Evolutionary conservation across 2,113 vertebrate genomes (phyloP).

Genomic region (Boulengeromyrus knoepffleri): DNA sequence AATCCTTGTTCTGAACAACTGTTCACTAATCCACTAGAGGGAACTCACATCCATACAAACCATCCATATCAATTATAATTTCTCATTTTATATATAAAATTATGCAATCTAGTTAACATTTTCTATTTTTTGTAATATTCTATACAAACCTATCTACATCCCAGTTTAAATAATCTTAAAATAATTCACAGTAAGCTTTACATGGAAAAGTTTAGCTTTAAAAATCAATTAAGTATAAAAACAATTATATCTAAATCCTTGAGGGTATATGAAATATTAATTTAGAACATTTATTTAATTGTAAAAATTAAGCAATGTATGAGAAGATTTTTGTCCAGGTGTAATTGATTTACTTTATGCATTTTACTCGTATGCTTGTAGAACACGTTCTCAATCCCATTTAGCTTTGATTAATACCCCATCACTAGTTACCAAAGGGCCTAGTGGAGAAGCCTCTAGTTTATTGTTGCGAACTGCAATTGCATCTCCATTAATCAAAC

Average conservation of each 20-base stretch:
- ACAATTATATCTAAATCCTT: background rate
- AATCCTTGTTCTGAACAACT: background rate
- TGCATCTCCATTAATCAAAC: conserved; percentile 55
- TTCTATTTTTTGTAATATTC: background rate
- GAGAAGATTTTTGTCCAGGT: background rate
- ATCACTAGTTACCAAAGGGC: conserved; percentile 41
- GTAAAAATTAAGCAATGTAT: background rate
- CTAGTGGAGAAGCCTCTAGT: conserved; percentile 28
- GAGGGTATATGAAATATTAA: background rate
- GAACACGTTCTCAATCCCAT: conserved; percentile 2
- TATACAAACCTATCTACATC: background rate
- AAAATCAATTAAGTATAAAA: background rate
- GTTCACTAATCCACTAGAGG: conserved; percentile 6
- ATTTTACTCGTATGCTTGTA: background rate
- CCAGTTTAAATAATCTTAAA: background rate
- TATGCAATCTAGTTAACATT: background rate
- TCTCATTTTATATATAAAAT: background rate
- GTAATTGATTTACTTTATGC: background rate
- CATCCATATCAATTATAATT: background rate
- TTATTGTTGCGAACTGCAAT: conserved; percentile 41
- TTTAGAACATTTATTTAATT: background rate
- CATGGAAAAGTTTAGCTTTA: background rate
- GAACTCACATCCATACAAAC: background rate
- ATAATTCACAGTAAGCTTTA: background rate
- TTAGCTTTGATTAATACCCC: conserved; percentile 48